Base-by-base conservation (phyloP, 2,113 vertebrate species). In the Megatriorchis doriae region DNA sequence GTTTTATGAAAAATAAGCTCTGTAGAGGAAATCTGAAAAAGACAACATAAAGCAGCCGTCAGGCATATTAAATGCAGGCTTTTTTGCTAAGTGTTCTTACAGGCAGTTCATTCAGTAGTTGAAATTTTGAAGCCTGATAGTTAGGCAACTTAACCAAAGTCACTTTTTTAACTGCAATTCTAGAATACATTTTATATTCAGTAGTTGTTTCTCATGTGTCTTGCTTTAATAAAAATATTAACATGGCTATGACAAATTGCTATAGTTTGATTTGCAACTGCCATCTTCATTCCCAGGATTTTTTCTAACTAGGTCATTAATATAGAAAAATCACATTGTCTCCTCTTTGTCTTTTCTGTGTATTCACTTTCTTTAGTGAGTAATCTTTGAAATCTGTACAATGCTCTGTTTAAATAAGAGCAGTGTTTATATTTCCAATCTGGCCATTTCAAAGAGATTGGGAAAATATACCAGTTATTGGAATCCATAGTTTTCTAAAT, bases 171-270 rank as follows among this genome's bases (percentile, higher is more conserved):
- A 55, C 5, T 20, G 61, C 17, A 31, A 3, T 18, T 74, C 16
- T 36, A 6, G 6, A 14, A 10, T 7, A 2, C 1, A 0, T 47
- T 62, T 48, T 32, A 1, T 42, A 10, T 20, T 32, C 19, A 31
- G 0, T 0, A 11, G 31, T 10, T 72, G 23, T 48, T 89, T 38
- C 68, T 85, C 38, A 20, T 1, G 2, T 48, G 52, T 32, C 3
- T 59, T 83, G 21, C 31, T 56, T 11, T 10, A 48, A 3, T 36
- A 23, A 56, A 81, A 45, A 21, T 25, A 18, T 9, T 27, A 36
- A 18, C 18, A 4, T 63, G 50, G 9, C n/a, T 45, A 7, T 61
- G n/a, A 15, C 42, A 26, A 29, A 50, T 16, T 31, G 31, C 79
- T 70, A 2, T 22, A 1, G 31, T 65, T 20, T 5, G 45, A 16